Percentiles rank a stretch among this genome's conserved stretches.
phyloP scores from a whole-genome alignment of 2,113 vertebrate species.

The Irena cyanogastra region DNA sequence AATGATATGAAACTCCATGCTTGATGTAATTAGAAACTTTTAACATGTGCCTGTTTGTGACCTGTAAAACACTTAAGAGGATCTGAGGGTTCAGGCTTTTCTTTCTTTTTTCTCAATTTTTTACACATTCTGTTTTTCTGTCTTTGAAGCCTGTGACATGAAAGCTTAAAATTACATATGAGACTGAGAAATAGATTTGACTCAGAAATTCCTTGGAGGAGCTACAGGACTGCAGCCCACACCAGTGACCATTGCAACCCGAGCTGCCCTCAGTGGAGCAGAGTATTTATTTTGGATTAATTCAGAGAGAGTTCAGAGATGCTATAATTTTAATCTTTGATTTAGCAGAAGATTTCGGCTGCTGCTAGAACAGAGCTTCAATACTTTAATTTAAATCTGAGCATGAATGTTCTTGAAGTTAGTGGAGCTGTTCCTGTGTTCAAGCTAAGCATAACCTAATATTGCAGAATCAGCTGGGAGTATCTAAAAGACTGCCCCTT shows the following conservation, averaged over 20 bases:
- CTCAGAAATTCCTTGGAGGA: not conserved
- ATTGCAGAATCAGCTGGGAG: not conserved
- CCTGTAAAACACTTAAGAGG: not conserved
- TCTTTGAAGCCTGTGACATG: not conserved
- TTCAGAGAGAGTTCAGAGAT: not conserved
- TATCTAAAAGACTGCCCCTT: not conserved
- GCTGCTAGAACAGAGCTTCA: not conserved
- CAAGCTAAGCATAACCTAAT: not conserved
- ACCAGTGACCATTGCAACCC: not conserved
- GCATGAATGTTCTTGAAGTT: not conserved
- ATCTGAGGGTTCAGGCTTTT: not conserved
- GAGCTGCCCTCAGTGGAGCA: not conserved
- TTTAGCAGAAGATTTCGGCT: not conserved
- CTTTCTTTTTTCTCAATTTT: not conserved
- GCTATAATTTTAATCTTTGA: not conserved
- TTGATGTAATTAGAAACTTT: not conserved
- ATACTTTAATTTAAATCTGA: not conserved
- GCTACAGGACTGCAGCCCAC: not conserved
- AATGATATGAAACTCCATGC: not conserved
- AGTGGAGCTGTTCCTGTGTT: not conserved
- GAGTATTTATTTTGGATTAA: not conserved
- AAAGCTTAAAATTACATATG: not conserved
- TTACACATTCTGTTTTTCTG: not conserved
- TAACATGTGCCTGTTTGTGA: not conserved
- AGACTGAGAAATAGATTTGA: not conserved